These are phyloP conservation scores for Aphrophora alni DNA, from an alignment of 2,888 invertebrate genomes.

Conservation along the genomic window DNA sequence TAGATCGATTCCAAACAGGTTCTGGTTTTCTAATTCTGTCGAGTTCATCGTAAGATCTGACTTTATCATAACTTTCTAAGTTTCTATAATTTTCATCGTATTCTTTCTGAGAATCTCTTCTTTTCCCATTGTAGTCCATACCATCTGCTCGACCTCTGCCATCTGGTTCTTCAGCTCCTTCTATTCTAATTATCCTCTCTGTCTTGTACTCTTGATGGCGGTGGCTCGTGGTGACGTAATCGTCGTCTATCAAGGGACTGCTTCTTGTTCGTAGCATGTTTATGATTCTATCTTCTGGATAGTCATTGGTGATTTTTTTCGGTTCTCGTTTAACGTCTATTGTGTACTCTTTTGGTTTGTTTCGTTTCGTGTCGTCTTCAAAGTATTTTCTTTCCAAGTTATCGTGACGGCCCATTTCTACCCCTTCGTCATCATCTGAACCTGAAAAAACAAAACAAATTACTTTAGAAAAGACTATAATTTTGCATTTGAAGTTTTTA, in stretches of 20 bases:
- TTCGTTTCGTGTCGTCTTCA: conserved; percentile 3
- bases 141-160: conserved; percentile 32
- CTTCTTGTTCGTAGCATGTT: conserved; percentile 31
- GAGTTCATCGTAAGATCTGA: conserved; percentile 64
- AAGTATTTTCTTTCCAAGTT: conserved; percentile 23
- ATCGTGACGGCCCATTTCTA: conserved; percentile 30
- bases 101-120: conserved; percentile 22
- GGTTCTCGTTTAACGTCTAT: conserved; percentile 31
- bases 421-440: conserved; percentile 32
- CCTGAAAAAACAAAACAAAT: conserved; percentile 13
- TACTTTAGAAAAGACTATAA: too few relatives aligned
- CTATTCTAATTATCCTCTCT: conserved; percentile 29
- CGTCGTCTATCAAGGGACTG: conserved; percentile 29
- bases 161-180: conserved; percentile 26
- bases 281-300: conserved; percentile 28
- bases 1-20: conserved; percentile 30
- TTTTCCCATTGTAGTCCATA: conserved; percentile 15
- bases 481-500: too few relatives aligned
- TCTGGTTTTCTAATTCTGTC: conserved; percentile 39
- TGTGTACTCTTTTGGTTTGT: conserved; percentile 22
- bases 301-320: conserved; percentile 17
- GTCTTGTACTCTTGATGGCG: conserved; percentile 17
- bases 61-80: conserved; percentile 37
- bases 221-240: not conserved
- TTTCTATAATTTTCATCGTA: conserved; percentile 13